Evolutionary conservation across 2,113 vertebrate species (phyloP), one percentile per base, ranked within the genome.

Genomic region (Xiphophorus couchianus): DNA sequence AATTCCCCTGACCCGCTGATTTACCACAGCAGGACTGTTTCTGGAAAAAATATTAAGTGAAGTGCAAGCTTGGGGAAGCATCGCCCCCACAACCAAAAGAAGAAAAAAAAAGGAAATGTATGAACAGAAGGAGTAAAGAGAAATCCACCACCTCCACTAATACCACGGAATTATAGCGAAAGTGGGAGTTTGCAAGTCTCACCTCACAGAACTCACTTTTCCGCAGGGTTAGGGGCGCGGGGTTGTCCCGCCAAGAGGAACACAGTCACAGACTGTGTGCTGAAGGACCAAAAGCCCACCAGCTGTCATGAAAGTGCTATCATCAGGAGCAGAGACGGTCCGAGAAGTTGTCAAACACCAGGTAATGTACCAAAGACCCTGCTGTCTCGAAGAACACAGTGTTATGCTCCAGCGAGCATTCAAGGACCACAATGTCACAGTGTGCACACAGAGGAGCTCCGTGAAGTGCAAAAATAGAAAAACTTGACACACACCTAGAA

Each of bases 281-380:
- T 66, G 73, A 82, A 85, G 77, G 65, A 54, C 74, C 48, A 61
- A 79, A 85, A 84, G 77, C 6, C 65, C 31, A 33, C 65, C 25
- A 22, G 29, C 73, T 80, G 78, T 62, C 69, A 65, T 4, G 1
- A 76, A 84, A 76, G 82, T 69, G n/a, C 86, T 74, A 79, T 73
- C 89, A 86, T 74, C 76, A 78, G 85, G 77, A 75, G 74, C 69
- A 33, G 80, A 82, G 83, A 58, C 74, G 48, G 69, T 44, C 39
- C 65, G 76, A 82, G 80, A 71, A 33, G 83, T 90, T 85, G 89
- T 93, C 91, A 88, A 80, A 79, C 83, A 67, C 65, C 84, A 84
- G 88, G 77, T 84, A 87, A 78, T 68, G 82, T 30, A 77, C 81
- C 76, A 76, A 72, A 81, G 86, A 80, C 78, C 17, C 78, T 71